Conservation (phyloP, 2,113 vertebrate species). For the Sphaerodactylus townsendi region DNA sequence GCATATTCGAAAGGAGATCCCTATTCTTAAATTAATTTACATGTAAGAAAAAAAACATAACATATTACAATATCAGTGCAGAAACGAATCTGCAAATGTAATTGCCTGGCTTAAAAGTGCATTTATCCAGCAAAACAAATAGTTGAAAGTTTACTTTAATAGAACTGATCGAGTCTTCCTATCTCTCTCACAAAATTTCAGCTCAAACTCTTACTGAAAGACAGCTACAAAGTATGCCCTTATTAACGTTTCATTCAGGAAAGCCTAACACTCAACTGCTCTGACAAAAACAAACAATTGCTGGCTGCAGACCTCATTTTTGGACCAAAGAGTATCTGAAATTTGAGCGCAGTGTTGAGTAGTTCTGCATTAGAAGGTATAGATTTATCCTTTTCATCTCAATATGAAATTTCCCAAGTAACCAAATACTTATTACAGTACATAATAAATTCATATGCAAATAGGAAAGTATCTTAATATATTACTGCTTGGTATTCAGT, state of each 20-base stretch:
- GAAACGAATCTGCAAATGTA: conserved; percentile 59
- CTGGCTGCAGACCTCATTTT: conserved; percentile 41
- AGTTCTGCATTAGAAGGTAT: conserved; percentile 48
- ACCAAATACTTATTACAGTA: conserved; percentile 48
- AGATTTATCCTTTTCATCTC: conserved; percentile 34
- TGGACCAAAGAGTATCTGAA: conserved; percentile 46
- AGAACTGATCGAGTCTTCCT: conserved; percentile 57
- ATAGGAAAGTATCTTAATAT: conserved; percentile 47
- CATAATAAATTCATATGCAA: conserved; percentile 39
- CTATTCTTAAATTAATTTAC: conserved; percentile 42
- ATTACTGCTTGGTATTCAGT: conserved; percentile 56
- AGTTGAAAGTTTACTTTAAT: conserved; percentile 13
- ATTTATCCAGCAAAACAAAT: conserved; percentile 31
- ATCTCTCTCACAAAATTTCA: conserved; percentile 26
- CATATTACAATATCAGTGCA: conserved; percentile 39
- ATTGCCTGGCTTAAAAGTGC: conserved; percentile 59
- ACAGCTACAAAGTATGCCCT: conserved; percentile 51
- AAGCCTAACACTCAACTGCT: conserved; percentile 57
- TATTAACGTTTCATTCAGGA: conserved; percentile 58
- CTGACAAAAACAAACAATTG: conserved; percentile 63
- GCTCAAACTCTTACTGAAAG: conserved; percentile 48
- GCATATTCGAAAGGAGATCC: conserved; percentile 33
- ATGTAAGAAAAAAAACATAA: conserved; percentile 7
- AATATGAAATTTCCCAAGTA: conserved; percentile 56
- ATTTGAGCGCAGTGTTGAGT: conserved; percentile 58